Base-by-base conservation (phyloP, 2,888 invertebrate species). In the Odontocolon sp. region DNA sequence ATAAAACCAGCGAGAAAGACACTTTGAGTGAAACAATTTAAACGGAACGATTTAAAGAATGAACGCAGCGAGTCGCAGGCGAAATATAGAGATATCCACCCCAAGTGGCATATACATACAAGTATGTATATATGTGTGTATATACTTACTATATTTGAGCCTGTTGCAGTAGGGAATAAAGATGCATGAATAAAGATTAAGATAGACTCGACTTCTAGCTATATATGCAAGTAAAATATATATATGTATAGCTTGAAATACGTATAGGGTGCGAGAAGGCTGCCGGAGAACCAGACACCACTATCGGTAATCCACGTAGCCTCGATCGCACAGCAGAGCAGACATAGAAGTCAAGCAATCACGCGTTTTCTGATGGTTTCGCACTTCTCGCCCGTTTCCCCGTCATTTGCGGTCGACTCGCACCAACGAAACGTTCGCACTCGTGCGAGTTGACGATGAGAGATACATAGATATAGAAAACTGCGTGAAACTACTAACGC, bases 161-260 rank as follows among this genome's bases (percentile, higher is more conserved):
- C 11, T 33, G n/a, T 11, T 26, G 16, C 28, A 16, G 47, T 56
- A n/a, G 67, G 67, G 71, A 56, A 63, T 63, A 71, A 71, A 77
- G 76, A 77, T 77, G 61, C 71, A 71, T 67, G 71, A 67, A 77
- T 77, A 71, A 77, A 77, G 76, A 77, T 77, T 61, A 67, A 76
- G 36, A 50, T 14, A 50, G 61, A 66, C 36, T 67, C 36, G 59
- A 45, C 54, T 66, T 21, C 11, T n/a, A 42, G 21, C 36, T 40
- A 40, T 56, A 45, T 64, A 45, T n/a, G 36, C 8, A 36, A 36
- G 4, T 36, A 8, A 56, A 33, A 56, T 56, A 18, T 33, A 36
- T 9, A n/a, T 9, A 33, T 4, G 8, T 18, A 21, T n/a, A 36
- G 16, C 5, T 33, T 36, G 54, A n/a, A 38, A 38, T 18, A 54